phyloP scores from a whole-genome alignment of 2,888 invertebrate genomes.

The Koerneria pararmatus region DNA sequence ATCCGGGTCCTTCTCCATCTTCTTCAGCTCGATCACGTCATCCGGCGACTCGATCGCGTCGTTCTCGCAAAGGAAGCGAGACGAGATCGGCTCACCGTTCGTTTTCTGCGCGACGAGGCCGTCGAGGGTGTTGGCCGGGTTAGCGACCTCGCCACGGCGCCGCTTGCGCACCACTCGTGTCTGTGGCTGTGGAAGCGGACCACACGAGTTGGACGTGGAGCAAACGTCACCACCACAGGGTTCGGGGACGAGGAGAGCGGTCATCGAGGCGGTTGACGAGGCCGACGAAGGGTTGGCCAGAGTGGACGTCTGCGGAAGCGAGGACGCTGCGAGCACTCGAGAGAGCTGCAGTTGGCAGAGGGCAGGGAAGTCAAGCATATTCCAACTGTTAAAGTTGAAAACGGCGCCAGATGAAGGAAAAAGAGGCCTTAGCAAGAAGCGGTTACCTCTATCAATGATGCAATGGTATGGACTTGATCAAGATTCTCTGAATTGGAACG shows the following conservation, averaged over 20 bases:
- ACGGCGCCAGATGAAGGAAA: no score
- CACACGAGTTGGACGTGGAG: no score
- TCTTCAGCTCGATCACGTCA: slow-evolving; percentile 55
- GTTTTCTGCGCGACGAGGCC: slow-evolving; percentile 51
- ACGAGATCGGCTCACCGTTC: slow-evolving; percentile 46
- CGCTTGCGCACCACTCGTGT: slow-evolving; percentile 28
- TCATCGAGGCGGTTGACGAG: no score
- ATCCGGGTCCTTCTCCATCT: slow-evolving; percentile 58
- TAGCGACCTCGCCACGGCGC: slow-evolving; percentile 41
- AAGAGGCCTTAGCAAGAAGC: no score
- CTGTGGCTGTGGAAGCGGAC: not conserved
- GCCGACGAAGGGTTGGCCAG: not conserved
- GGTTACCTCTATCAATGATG: no score
- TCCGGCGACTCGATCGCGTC: slow-evolving; percentile 59
- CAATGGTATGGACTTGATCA: no score
- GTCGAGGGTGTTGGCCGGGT: slow-evolving; percentile 57
- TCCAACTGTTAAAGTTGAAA: no score
- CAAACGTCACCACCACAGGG: no score
- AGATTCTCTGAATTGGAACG: no score
- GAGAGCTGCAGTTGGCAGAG: not conserved
- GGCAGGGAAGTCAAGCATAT: not conserved
- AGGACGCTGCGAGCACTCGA: not conserved
- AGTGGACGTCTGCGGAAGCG: not conserved
- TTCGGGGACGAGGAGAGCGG: no score
- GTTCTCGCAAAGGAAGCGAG: slow-evolving; percentile 53